A percentile compares a stretch with the other conserved stretches of the same genome.
These are phyloP conservation scores for Dryadula phaetusa DNA, from an alignment of 2,888 invertebrate genomes.

Conservation along the genomic window DNA sequence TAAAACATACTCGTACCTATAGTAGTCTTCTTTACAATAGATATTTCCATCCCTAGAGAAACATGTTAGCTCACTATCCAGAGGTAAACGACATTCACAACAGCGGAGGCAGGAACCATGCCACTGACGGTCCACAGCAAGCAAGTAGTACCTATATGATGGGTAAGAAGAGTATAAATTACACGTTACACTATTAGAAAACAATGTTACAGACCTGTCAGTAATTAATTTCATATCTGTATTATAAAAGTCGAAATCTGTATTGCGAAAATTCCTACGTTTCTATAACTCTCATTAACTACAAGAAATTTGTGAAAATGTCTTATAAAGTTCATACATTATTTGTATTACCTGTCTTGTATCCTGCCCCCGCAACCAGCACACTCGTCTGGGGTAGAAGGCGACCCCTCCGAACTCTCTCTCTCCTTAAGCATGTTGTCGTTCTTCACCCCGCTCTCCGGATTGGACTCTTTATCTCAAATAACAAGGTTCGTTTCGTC, in stretches of 20 bases:
- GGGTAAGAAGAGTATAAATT: not conserved
- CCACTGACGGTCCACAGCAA: conserved; percentile 95
- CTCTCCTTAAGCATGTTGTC: conserved; percentile 88
- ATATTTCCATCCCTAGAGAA: conserved; percentile 95
- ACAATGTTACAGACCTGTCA: no score
- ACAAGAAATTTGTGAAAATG: not conserved
- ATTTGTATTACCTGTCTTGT: conserved; percentile 79
- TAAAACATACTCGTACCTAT: conserved; percentile 86
- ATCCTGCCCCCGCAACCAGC: conserved; percentile 87
- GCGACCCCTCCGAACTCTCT: conserved; percentile 81
- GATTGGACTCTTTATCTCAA: conserved; percentile 68
- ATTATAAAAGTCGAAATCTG: no score
- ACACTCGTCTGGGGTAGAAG: conserved; percentile 79
- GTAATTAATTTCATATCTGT: no score
- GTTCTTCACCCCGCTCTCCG: conserved; percentile 58
- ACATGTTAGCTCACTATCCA: conserved; percentile 94
- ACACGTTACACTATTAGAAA: not conserved
- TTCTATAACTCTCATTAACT: no score
- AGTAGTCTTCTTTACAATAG: conserved; percentile 97
- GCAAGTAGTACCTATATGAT: conserved; percentile 85
- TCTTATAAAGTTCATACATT: not conserved
- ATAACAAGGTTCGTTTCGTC: conserved; percentile 65
- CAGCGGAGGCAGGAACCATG: conserved; percentile 93
- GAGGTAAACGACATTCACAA: conserved; percentile 92
- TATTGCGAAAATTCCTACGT: no score